phyloP scores from a whole-genome alignment of 2,888 invertebrate species.

The Pristionchus maxplancki region DNA sequence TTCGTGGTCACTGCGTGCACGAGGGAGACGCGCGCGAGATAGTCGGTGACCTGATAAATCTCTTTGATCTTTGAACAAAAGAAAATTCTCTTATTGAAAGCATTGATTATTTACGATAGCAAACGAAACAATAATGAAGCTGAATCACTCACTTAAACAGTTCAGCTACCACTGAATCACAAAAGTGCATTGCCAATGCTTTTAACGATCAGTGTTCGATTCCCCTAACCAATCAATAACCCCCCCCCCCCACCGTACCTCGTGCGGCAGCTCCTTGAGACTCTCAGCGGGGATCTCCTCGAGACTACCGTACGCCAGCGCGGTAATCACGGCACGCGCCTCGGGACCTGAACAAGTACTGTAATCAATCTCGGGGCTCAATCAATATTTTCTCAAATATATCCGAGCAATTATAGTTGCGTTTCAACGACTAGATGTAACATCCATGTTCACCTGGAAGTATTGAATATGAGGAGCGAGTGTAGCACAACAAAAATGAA shows the following conservation, averaged over 20 bases:
- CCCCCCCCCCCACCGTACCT: constrained; percentile 44
- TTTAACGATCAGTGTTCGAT: not conserved
- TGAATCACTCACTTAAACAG: not conserved
- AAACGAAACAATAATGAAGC: not conserved
- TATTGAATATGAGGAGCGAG: too few species aligned
- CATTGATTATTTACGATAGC: not conserved
- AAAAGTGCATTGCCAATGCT: not conserved
- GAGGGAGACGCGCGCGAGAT: constrained; percentile 13
- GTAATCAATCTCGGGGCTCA: not conserved
- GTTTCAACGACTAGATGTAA: too few species aligned
- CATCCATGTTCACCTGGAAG: too few species aligned
- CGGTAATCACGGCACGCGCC: not conserved
- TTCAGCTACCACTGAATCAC: not conserved
- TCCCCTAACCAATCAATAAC: too few species aligned
- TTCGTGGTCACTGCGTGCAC: constrained; percentile 7
- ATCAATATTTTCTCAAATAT: not conserved
- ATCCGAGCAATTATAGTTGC: too few species aligned
- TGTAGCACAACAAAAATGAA: not conserved
- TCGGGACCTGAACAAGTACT: constrained; percentile 30
- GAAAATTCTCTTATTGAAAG: too few species aligned
- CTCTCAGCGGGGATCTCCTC: not conserved
- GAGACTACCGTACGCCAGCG: constrained; percentile 39
- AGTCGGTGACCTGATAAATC: not conserved
- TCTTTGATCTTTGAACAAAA: not conserved
- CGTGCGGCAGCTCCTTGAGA: constrained; percentile 9